These are phyloP conservation scores for Erebia ligea DNA, from an alignment of 2,888 invertebrate genomes.

Conservation along the genomic window DNA sequence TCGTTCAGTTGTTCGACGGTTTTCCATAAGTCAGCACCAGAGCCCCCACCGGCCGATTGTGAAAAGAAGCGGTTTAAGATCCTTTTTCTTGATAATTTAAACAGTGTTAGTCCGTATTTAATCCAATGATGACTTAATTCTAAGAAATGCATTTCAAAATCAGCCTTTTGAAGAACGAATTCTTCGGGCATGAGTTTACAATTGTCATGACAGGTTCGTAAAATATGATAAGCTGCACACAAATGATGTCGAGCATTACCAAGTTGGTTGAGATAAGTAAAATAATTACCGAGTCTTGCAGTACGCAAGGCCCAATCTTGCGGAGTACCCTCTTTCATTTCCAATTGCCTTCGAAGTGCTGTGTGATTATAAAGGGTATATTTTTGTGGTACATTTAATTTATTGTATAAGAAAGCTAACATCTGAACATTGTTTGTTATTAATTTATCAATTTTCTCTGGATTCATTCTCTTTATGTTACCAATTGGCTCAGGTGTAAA, in stretches of 20 bases:
- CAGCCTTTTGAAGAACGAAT: slow-evolving; percentile 66
- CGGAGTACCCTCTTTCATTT: slow-evolving; percentile 82
- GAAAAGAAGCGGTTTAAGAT: slow-evolving; percentile 70
- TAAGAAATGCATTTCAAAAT: slow-evolving; percentile 72
- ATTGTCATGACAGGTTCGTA: slow-evolving; percentile 81
- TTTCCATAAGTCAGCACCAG: slow-evolving; percentile 67
- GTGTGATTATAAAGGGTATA: slow-evolving; percentile 82
- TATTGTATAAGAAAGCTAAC: slow-evolving; percentile 84
- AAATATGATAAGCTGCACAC: slow-evolving; percentile 82
- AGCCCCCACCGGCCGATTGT: slow-evolving; percentile 55
- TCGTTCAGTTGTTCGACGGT: slow-evolving; percentile 61
- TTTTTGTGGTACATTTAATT: slow-evolving; percentile 76
- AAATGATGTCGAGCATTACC: slow-evolving; percentile 86
- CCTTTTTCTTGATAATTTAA: slow-evolving; percentile 80
- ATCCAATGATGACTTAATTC: slow-evolving; percentile 84
- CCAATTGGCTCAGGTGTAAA: slow-evolving; percentile 65
- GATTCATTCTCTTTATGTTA: slow-evolving; percentile 65
- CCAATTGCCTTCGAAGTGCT: slow-evolving; percentile 81
- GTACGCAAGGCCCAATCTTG: slow-evolving; percentile 83
- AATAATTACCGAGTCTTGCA: slow-evolving; percentile 80
- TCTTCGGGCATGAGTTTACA: slow-evolving; percentile 75
- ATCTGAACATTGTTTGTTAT: slow-evolving; percentile 85
- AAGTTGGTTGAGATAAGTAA: slow-evolving; percentile 69
- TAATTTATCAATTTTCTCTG: slow-evolving; percentile 81
- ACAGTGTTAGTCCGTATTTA: slow-evolving; percentile 83